phyloP scores from a whole-genome alignment of 2,888 invertebrate species.

The Branchellion lobata region DNA sequence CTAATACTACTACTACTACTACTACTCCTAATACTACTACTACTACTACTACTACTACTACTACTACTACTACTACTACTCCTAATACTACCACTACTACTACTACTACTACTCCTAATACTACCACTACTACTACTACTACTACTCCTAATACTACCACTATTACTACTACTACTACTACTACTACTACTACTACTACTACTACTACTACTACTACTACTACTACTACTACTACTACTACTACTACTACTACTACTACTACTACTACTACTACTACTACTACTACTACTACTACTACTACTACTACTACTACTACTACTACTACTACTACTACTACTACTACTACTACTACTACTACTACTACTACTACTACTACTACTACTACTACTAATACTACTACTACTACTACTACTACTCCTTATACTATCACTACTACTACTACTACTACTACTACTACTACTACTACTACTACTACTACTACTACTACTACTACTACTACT shows the following conservation, averaged over 20 bases:
- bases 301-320: conserved; percentile 47
- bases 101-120: too few relatives aligned
- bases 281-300: conserved; percentile 47
- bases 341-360: conserved; percentile 47
- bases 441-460: conserved; percentile 45
- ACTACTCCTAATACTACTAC: too few relatives aligned
- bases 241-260: conserved; percentile 47
- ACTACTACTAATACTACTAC: too few relatives aligned
- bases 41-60: too few relatives aligned
- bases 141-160: too few relatives aligned
- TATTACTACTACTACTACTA: conserved; percentile 47
- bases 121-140: too few relatives aligned
- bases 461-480: conserved; percentile 45
- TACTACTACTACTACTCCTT: too few relatives aligned
- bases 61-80: conserved; percentile 42
- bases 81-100: too few relatives aligned
- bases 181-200: conserved; percentile 46
- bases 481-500: conserved; percentile 46
- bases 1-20: too few relatives aligned
- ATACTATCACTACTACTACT: conserved; percentile 43
- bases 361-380: conserved; percentile 47
- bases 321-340: conserved; percentile 47
- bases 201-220: conserved; percentile 43
- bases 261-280: conserved; percentile 47
- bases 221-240: conserved; percentile 37